Percentiles rank a stretch among this genome's conserved stretches.
Conservation (phyloP, 1,140 invertebrate species). For the Vanessa atalanta region DNA sequence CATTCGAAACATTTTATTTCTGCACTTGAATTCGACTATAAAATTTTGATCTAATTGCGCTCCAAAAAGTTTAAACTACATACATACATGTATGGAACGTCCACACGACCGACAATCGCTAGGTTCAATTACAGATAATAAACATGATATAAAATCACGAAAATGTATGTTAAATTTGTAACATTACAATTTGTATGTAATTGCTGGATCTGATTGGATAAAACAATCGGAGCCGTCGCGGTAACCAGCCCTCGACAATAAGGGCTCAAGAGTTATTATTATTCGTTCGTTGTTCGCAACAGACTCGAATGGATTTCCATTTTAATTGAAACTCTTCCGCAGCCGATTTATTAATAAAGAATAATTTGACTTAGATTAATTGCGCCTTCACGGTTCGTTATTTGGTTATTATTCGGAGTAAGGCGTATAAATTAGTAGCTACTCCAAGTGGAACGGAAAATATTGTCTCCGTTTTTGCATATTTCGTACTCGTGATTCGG, state of each 20-base stretch:
- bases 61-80: too few species aligned
- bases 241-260: background rate
- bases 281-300: conserved; percentile 30
- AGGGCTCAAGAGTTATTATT: conserved; percentile 28
- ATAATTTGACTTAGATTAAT: conserved; percentile 63
- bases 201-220: too few species aligned
- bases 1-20: too few species aligned
- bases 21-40: too few species aligned
- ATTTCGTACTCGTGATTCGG: too few species aligned
- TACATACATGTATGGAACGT: too few species aligned
- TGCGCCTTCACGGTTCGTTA: conserved; percentile 41
- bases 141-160: too few species aligned
- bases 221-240: background rate
- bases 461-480: background rate
- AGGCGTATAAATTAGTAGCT: conserved; percentile 7
- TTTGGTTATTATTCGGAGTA: conserved; percentile 23
- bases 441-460: background rate
- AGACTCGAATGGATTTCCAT: conserved; percentile 40
- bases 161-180: too few species aligned
- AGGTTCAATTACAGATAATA: too few species aligned
- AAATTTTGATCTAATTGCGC: too few species aligned
- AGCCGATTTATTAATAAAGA: conserved; percentile 49
- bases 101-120: too few species aligned
- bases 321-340: conserved; percentile 48
- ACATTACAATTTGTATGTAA: too few species aligned